phyloP scores from a whole-genome alignment of 2,797 vertebrate species.

The Channallabes apus region DNA sequence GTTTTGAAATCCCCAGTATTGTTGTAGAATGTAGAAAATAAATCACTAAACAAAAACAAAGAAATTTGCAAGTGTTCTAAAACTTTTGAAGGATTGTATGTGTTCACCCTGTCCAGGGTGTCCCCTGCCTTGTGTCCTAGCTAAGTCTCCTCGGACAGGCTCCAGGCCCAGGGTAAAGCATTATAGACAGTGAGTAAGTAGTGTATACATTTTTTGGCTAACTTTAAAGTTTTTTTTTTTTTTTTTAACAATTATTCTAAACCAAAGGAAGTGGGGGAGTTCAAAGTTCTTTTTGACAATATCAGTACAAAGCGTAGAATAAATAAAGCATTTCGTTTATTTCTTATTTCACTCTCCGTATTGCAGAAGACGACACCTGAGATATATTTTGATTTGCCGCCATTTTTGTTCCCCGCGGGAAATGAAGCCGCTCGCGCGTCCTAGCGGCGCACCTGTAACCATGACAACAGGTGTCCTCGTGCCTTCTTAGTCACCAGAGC shows the following conservation, averaged over 20 bases:
- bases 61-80: too few species aligned
- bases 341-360: not conserved
- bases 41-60: too few species aligned
- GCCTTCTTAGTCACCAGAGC: not conserved
- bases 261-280: not conserved
- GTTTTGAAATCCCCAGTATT: too few species aligned
- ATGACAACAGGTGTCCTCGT: not conserved
- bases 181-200: too few species aligned
- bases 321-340: not conserved
- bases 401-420: not conserved
- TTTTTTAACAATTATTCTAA: not conserved
- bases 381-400: not conserved
- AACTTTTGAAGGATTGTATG: too few species aligned
- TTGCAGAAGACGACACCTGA: too few species aligned
- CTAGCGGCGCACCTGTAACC: not conserved
- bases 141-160: too few species aligned
- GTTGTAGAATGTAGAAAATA: too few species aligned
- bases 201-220: too few species aligned
- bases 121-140: too few species aligned
- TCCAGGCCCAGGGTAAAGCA: too few species aligned
- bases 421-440: not conserved
- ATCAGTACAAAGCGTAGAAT: not conserved
- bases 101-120: too few species aligned
- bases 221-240: not conserved
- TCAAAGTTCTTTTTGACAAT: not conserved